Evolutionary conservation across 23 tunicate species (phyloP), one percentile per base, ranked within the genome.

Genomic region (Clavelina lepadiformis): DNA sequence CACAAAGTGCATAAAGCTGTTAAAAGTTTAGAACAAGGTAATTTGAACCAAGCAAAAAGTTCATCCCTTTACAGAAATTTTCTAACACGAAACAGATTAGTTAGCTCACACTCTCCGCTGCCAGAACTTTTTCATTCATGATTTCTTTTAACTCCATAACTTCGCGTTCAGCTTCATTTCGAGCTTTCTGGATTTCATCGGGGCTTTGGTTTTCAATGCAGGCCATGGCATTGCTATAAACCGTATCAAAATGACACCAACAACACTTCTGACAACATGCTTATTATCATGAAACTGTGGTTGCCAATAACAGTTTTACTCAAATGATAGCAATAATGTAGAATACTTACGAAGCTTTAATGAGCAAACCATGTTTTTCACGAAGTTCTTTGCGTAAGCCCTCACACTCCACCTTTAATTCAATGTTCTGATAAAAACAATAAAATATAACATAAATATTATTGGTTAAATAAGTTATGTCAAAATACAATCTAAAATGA

Each of bases 291-390:
- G n/a, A n/a, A n/a, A n/a, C n/a, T n/a, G n/a, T n/a, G n/a, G n/a
- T n/a, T n/a, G n/a, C n/a, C n/a, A n/a, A n/a, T n/a, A 11, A 41
- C 49, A 41, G 15, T 41, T 15, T 11, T 41, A 41, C 49, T 11
- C 11, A 41, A 41, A 41, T 15, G 11, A 11, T 15, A 11, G 15
- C 49, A 11, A 35, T 35, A 56, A 21, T n/a, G 13, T 1, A 67
- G n/a, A n/a, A n/a, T n/a, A 79, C 96, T 65, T 69, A 88, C 96
- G 96, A 80, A 0, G 96, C 96, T 73, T 80, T 79, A 23, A 88
- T 61, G 18, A 88, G 82, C 18, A 88, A 75, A 23, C 67, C 87
- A 69, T 88, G 81, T 61, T 88, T 88, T 31, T 80, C 82, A 13
- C 57, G 57, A 28, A 88, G 78, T 37, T 88, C 96, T 68, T 68